Evolutionary conservation across 1,140 invertebrate genomes (phyloP).

Genomic region (Drosophila funebris): DNA sequence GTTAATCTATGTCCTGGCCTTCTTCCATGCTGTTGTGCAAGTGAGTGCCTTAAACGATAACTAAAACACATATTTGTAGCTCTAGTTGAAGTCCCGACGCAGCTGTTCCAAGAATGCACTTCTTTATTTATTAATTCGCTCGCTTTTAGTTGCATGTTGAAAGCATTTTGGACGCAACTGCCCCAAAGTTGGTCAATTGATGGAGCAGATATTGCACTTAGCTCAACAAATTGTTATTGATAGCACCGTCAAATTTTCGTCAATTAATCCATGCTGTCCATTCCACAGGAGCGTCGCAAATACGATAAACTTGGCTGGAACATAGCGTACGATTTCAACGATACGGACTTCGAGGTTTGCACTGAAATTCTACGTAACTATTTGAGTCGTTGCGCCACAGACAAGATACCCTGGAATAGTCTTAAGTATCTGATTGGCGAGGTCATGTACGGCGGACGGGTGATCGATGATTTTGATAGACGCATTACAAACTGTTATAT

Average conservation of each 20-base stretch:
- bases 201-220: constrained; percentile 46
- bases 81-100: constrained; percentile 20
- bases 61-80: constrained; percentile 53
- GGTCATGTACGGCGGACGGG: constrained; percentile 96
- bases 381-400: constrained; percentile 88
- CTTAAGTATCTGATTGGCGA: constrained; percentile 96
- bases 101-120: constrained; percentile 49
- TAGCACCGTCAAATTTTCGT: constrained; percentile 38
- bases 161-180: constrained; percentile 55
- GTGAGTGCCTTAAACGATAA: constrained; percentile 80
- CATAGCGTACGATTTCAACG: constrained; percentile 95
- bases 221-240: constrained; percentile 73
- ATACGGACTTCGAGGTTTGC: constrained; percentile 95
- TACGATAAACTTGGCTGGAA: constrained; percentile 98
- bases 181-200: constrained; percentile 58
- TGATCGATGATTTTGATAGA: constrained; percentile 95
- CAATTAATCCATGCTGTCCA: constrained; percentile 51
- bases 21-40: constrained; percentile 95
- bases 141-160: constrained; percentile 62
- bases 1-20: constrained; percentile 92
- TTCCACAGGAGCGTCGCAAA: constrained; percentile 90
- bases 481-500: constrained; percentile 94
- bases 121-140: constrained; percentile 78
- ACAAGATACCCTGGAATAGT: constrained; percentile 92
- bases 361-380: constrained; percentile 93